Conservation (phyloP, 2,888 invertebrate species). For the Baccha elongata region DNA sequence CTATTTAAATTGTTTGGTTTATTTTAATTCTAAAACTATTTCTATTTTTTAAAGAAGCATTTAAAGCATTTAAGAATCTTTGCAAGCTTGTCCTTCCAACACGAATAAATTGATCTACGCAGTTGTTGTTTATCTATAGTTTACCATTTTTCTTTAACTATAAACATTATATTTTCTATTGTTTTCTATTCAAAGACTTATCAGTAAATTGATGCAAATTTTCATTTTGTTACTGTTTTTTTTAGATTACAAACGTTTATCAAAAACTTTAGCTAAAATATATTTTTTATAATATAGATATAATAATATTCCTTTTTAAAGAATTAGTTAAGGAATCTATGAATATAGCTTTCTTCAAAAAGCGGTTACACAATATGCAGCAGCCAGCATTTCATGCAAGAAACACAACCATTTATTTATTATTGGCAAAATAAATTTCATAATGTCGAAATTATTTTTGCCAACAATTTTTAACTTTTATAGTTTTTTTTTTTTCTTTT, state of each 20-base stretch:
- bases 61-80: too few relatives aligned
- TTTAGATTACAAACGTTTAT: slow-evolving; percentile 37
- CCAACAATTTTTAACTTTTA: slow-evolving; percentile 48
- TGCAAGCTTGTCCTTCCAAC: too few relatives aligned
- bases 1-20: too few relatives aligned
- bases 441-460: slow-evolving; percentile 55
- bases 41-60: too few relatives aligned
- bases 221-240: slow-evolving; percentile 29
- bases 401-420: slow-evolving; percentile 74
- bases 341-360: slow-evolving; percentile 69
- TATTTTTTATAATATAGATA: slow-evolving; percentile 24
- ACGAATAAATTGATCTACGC: too few relatives aligned
- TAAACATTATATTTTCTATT: background rate
- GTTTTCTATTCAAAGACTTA: background rate
- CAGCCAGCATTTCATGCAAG: slow-evolving; percentile 82
- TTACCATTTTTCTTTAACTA: background rate
- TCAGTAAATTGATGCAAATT: slow-evolving; percentile 8
- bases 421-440: slow-evolving; percentile 68
- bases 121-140: background rate
- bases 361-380: slow-evolving; percentile 78
- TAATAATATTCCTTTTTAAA: slow-evolving; percentile 41
- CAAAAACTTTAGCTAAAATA: slow-evolving; percentile 36
- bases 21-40: background rate
- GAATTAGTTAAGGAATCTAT: slow-evolving; percentile 42
- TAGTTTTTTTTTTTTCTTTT: slow-evolving; percentile 22